phyloP scores from a whole-genome alignment of 2,797 vertebrate genomes.

The Gymnoscopelus microlampas region DNA sequence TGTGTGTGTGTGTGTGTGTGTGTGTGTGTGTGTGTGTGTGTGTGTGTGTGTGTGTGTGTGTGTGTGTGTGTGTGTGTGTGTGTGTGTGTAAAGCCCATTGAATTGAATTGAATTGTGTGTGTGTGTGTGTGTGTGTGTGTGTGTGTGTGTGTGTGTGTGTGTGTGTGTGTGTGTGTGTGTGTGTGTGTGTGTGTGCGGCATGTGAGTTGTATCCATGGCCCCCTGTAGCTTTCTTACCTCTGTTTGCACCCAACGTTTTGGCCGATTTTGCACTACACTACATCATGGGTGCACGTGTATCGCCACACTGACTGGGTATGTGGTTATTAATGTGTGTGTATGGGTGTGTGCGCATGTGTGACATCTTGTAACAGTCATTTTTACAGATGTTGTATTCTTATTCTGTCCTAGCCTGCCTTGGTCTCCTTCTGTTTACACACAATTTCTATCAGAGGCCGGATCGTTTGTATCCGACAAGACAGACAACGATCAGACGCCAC shows the following conservation, averaged over 20 bases:
- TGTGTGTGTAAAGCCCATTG: too few species aligned
- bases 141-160: too few species aligned
- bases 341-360: too few species aligned
- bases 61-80: too few species aligned
- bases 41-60: too few species aligned
- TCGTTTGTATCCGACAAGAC: constrained; percentile 23
- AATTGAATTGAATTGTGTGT: too few species aligned
- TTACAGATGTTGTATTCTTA: constrained; percentile 37
- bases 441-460: constrained; percentile 50
- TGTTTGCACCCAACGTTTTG: constrained; percentile 1
- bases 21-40: too few species aligned
- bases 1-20: background rate
- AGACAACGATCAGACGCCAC: too few species aligned
- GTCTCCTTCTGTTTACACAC: constrained; percentile 26
- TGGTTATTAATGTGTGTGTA: background rate
- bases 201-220: constrained; percentile 6
- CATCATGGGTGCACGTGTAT: background rate
- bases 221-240: constrained; percentile 31
- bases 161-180: too few species aligned
- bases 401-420: constrained; percentile 37
- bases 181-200: too few species aligned
- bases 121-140: too few species aligned
- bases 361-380: constrained; percentile 37
- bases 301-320: background rate
- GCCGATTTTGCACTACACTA: background rate